Evolutionary conservation across 64 coral and sea anemone species (phyloP), one percentile per base, ranked within the genome.

Genomic region (Trachythela sp.): DNA sequence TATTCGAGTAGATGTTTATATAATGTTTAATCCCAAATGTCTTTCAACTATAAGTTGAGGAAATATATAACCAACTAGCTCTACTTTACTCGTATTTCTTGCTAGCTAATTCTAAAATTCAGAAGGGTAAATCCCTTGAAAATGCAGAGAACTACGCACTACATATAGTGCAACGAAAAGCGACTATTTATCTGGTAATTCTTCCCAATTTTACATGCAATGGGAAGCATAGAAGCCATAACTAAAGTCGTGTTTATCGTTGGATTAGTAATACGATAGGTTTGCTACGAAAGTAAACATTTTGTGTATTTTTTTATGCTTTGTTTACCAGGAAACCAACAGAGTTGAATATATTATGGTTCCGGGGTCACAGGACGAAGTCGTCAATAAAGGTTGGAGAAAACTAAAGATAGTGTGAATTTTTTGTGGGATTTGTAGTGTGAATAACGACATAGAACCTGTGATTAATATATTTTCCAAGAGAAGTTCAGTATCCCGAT

Each of bases 341-440:
- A 56, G 90, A 87, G 59, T 85, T 97, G 49, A 97, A 85, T 86
- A 86, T 97, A n/a, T 83, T 97, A 35, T 97, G 95, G 95, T 97
- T 97, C 41, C 89, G 95, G 89, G 92, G 95, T 77, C 95, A 97
- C 84, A 84, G 95, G 49, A 94, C 93, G 54, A 97, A 97, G 84
- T 89, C 93, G 17, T 97, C 95, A 24, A 92, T 89, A 48, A 88
- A 94, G 93, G 95, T 97, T 48, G 60, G 56, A 14, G 54, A 26
- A 38, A 18, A n/a, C 5, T 60, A n/a, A n/a, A n/a, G n/a, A 14
- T 51, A 32, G 29, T 50, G 17, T 88, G 5, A 51, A 26, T 72
- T 45, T 89, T 11, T 43, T 85, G 4, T n/a, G n/a, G n/a, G n/a
- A n/a, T n/a, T n/a, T n/a, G n/a, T n/a, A n/a, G n/a, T n/a, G n/a